A percentile compares a stretch with the other conserved stretches of the same genome.
phyloP scores from a whole-genome alignment of 2,113 vertebrate genomes.

The Bettongia penicillata region DNA sequence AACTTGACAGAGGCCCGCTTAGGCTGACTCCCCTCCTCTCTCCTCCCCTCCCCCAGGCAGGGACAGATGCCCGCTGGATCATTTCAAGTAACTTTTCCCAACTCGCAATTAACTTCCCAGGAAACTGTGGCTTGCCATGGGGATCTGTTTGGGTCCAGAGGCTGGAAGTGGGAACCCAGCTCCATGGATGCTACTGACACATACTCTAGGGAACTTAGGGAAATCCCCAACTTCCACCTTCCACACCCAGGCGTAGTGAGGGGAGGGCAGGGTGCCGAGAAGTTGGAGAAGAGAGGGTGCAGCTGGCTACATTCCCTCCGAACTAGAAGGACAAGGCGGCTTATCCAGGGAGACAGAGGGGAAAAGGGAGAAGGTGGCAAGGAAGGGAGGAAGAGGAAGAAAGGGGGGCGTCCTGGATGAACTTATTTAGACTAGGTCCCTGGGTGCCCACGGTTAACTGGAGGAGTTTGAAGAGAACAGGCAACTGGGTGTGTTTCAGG shows the following conservation, averaged over 20 bases:
- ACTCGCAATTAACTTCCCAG: not conserved
- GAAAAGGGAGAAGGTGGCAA: slow-evolving; percentile 54
- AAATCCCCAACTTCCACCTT: not conserved
- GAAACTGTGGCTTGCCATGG: not conserved
- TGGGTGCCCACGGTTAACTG: slow-evolving; percentile 45
- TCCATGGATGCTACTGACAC: not conserved
- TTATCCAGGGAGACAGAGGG: not conserved
- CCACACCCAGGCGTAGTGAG: not conserved
- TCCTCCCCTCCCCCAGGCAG: not conserved
- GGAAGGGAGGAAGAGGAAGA: not conserved
- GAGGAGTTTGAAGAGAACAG: slow-evolving; percentile 27
- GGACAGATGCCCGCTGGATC: not conserved
- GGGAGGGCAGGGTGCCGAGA: not conserved
- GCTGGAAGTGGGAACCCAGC: not conserved
- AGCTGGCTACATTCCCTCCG: not conserved
- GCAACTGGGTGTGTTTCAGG: slow-evolving; percentile 26
- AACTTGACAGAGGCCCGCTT: not conserved
- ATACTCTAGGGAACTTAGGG: not conserved
- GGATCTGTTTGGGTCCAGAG: not conserved
- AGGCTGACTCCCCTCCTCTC: not conserved
- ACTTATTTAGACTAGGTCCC: slow-evolving; percentile 63
- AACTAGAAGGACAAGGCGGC: not conserved
- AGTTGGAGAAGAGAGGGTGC: not conserved
- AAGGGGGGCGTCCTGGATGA: slow-evolving; percentile 10
- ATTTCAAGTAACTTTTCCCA: not conserved